These are phyloP conservation scores for Dendrocopos noguchii DNA, from an alignment of 2,113 vertebrate species.

Conservation along the genomic window DNA sequence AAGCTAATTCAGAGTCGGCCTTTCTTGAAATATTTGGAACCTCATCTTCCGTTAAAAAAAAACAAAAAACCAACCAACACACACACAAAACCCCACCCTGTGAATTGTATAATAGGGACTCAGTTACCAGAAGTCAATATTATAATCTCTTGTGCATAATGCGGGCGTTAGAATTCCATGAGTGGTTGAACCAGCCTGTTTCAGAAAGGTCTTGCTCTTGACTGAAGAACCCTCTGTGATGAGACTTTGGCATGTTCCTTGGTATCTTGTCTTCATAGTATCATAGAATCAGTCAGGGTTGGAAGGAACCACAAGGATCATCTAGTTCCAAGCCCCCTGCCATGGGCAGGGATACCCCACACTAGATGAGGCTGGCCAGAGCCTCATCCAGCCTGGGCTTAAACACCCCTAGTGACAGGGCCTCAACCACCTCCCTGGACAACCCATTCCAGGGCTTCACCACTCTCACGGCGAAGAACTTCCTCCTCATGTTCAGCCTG, in stretches of 20 bases:
- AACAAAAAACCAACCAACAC: background rate
- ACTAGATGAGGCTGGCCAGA: no score
- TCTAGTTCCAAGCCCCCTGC: no score
- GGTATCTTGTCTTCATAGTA: background rate
- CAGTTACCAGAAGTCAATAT: background rate
- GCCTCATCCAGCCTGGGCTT: no score
- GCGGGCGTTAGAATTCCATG: background rate
- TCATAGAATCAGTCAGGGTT: no score
- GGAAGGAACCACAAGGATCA: no score
- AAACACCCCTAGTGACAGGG: no score
- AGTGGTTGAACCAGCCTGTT: background rate
- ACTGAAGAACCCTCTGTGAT: background rate
- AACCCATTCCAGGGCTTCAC: no score
- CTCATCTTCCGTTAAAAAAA: background rate
- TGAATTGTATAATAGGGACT: background rate
- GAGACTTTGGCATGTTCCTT: background rate
- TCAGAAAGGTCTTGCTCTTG: background rate
- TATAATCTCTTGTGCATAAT: background rate
- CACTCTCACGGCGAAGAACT: no score
- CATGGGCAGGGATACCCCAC: no score
- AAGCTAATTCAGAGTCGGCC: background rate
- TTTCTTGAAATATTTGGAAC: background rate
- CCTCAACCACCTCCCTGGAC: no score
- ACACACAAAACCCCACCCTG: background rate
- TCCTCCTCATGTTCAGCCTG: no score